These are phyloP conservation scores for Eupeodes luniger DNA, from an alignment of 2,888 invertebrate species.

Conservation along the genomic window DNA sequence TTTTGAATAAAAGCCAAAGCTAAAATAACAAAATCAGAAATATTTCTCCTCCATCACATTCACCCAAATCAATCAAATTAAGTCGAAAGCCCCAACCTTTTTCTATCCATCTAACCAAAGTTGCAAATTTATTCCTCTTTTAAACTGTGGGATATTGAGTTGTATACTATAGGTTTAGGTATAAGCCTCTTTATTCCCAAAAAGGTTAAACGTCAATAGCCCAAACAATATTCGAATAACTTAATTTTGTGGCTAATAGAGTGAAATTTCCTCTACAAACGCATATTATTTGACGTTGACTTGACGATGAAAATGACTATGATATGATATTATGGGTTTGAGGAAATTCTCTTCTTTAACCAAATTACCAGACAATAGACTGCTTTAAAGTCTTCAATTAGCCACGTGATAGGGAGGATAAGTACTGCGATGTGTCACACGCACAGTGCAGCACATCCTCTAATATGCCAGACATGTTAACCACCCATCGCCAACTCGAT, in stretches of 20 bases:
- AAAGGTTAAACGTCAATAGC: conserved; percentile 34
- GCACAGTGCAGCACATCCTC: conserved; percentile 24
- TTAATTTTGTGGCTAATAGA: conserved; percentile 29
- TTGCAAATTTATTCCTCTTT: conserved; percentile 44
- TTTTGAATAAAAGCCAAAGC: neutral
- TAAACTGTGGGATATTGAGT: neutral
- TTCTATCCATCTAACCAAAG: neutral
- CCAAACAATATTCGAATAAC: conserved; percentile 34
- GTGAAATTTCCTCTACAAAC: conserved; percentile 9
- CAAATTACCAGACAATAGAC: conserved; percentile 55
- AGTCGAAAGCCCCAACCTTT: neutral
- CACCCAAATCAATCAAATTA: conserved; percentile 28
- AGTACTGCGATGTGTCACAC: conserved; percentile 32
- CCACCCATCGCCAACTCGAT: conserved; percentile 70
- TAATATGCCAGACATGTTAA: conserved; percentile 60
- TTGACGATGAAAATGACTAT: too few species aligned
- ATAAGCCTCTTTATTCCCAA: neutral
- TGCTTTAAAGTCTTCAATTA: conserved; percentile 59
- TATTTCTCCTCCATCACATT: neutral
- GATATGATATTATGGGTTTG: conserved; percentile 2
- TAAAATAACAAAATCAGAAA: neutral
- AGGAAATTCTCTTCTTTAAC: neutral
- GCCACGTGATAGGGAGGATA: conserved; percentile 38
- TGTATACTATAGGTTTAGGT: too few species aligned
- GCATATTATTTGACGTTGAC: too few species aligned